A percentile compares a stretch with the other conserved stretches of the same genome.
These are phyloP conservation scores for Antedon mediterranea DNA, from an alignment of 53 echinoderm and acorn worm species.

Conservation along the genomic window DNA sequence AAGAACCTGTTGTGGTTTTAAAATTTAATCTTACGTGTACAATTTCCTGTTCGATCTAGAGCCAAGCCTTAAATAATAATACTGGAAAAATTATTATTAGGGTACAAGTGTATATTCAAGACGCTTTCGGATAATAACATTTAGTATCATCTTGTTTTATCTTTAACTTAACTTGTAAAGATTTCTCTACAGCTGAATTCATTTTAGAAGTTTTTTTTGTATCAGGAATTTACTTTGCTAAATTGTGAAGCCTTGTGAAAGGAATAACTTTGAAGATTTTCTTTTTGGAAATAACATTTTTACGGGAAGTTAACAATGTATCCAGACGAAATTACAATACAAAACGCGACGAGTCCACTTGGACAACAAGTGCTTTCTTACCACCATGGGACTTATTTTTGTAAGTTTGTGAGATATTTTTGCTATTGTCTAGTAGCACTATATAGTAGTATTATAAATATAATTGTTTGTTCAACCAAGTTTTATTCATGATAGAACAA, in stretches of 20 bases:
- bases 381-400: background rate
- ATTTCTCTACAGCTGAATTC: too few relatives aligned
- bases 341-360: background rate
- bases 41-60: background rate
- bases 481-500: too few relatives aligned
- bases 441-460: too few relatives aligned
- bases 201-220: too few relatives aligned
- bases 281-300: too few relatives aligned
- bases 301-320: too few relatives aligned
- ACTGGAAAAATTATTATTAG: background rate
- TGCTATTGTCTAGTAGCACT: background rate
- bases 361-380: background rate
- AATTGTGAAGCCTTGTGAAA: too few relatives aligned
- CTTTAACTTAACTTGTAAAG: too few relatives aligned
- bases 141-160: too few relatives aligned
- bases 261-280: background rate
- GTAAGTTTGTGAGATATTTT: background rate
- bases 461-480: too few relatives aligned
- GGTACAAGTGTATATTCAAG: background rate
- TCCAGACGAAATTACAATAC: background rate
- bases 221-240: too few relatives aligned
- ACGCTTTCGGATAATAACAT: too few relatives aligned
- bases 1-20: background rate
- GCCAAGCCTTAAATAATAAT: slow-evolving; percentile 1
- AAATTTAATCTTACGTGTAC: background rate